Evolutionary conservation across 2,888 invertebrate species (phyloP).

Genomic region (Volucella inflata): DNA sequence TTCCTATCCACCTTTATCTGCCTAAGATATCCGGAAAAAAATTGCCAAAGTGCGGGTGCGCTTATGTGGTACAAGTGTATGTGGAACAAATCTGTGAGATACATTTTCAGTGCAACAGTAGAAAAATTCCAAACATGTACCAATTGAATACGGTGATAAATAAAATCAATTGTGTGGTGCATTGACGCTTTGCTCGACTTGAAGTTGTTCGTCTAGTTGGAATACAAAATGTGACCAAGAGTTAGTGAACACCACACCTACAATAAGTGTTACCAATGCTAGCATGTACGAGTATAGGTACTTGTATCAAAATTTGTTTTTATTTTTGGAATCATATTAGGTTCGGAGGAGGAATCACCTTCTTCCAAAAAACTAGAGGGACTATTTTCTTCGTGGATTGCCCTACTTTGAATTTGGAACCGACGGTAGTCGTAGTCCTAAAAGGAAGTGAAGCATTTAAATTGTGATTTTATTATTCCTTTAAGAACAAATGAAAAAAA

Average conservation of each 20-base stretch:
- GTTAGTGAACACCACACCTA: constrained; percentile 56
- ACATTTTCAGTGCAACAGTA: constrained; percentile 25
- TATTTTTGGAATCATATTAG: constrained; percentile 29
- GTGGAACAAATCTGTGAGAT: constrained; percentile 38
- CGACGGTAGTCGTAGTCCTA: too few species aligned
- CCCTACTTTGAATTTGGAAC: not conserved
- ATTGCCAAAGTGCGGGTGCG: constrained; percentile 52
- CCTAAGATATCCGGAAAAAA: not conserved
- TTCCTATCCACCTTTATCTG: not conserved
- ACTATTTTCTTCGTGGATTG: constrained; percentile 22
- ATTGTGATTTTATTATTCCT: constrained; percentile 5
- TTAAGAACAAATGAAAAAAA: too few species aligned
- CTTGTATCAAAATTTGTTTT: not conserved
- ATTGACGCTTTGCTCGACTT: constrained; percentile 43
- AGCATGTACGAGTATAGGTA: constrained; percentile 3
- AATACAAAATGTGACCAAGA: constrained; percentile 40
- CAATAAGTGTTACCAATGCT: constrained; percentile 39
- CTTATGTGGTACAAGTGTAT: constrained; percentile 39
- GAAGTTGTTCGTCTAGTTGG: constrained; percentile 35
- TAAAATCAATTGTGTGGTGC: constrained; percentile 35
- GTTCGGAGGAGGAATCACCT: constrained; percentile 16
- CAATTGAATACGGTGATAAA: too few species aligned
- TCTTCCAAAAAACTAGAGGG: not conserved
- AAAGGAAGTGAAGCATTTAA: constrained; percentile 55
- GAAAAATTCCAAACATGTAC: constrained; percentile 51